These are phyloP conservation scores for Ectemnius cavifrons DNA, from an alignment of 2,888 invertebrate species.

Conservation along the genomic window DNA sequence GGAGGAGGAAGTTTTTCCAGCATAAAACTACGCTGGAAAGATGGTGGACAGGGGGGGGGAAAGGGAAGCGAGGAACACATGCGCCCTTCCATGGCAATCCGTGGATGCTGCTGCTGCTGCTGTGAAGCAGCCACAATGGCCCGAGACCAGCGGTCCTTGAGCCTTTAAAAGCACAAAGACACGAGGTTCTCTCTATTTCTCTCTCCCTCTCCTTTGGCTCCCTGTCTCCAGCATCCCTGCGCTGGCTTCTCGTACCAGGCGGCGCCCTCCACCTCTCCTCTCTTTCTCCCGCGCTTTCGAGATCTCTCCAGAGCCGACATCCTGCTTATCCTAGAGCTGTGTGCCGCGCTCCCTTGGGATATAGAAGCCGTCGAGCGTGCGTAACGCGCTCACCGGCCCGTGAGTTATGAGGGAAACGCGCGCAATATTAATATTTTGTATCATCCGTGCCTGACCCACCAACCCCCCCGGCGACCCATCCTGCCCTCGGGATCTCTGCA, in stretches of 20 bases:
- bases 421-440: slow-evolving; percentile 78
- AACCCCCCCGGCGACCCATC: slow-evolving; percentile 2
- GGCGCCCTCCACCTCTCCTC: slow-evolving; percentile 34
- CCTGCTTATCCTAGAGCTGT: slow-evolving; percentile 67
- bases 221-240: slow-evolving; percentile 34
- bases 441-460: slow-evolving; percentile 70
- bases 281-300: slow-evolving; percentile 42
- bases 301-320: slow-evolving; percentile 51
- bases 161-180: slow-evolving; percentile 74
- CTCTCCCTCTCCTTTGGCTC: slow-evolving; percentile 25
- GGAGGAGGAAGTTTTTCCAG: slow-evolving; percentile 52
- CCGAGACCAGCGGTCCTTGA: slow-evolving; percentile 63
- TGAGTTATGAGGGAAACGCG: slow-evolving; percentile 77
- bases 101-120: slow-evolving; percentile 13
- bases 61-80: slow-evolving; percentile 28
- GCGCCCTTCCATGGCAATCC: slow-evolving; percentile 48
- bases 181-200: slow-evolving; percentile 60
- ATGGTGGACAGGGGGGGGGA: slow-evolving; percentile 63
- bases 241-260: slow-evolving; percentile 41
- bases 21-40: slow-evolving; percentile 61
- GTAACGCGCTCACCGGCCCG: slow-evolving; percentile 76
- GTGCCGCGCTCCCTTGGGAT: slow-evolving; percentile 72
- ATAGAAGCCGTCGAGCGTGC: slow-evolving; percentile 73
- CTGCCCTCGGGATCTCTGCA: slow-evolving; percentile 27
- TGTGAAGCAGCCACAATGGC: slow-evolving; percentile 53